Evolutionary conservation across 64 coral and sea anemone genomes (phyloP), one percentile per base, ranked within the genome.

Genomic region (Stichodactyla helianthus): DNA sequence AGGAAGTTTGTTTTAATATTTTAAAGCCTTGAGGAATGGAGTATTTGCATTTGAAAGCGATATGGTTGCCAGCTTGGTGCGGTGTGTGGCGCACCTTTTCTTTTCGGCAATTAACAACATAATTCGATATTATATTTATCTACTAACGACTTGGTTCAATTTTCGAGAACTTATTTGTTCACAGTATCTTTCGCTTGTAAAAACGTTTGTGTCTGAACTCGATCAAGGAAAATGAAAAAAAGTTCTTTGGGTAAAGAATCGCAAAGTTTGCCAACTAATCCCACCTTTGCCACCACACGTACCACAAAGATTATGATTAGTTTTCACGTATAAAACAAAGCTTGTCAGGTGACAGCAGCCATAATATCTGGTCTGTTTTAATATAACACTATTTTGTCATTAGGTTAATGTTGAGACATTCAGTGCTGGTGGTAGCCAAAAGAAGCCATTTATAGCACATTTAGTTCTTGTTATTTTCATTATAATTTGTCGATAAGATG

Each of bases 11-110:
- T 10, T 74, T 74, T 74, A 74, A 74, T 74, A 74, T 74, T 74
- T 74, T 23, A 74, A 74, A 74, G 26, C 68, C 5, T 74, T 9
- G 25, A 74, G 10, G 10, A 26, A 13, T 8, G n/a, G 23, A 74
- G 25, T 23, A 74, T 74, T 74, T 74, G 68, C 68, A 74, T 74
- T 74, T 74, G 25, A 74, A 74, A 74, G 68, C 68, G 27, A 74
- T 74, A 27, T 31, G 68, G 68, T 74, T 23, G 26, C 68, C 68
- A 74, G 23, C 68, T 74, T 74, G 68, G 31, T 74, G 68, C 68
- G 68, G 68, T 74, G 26, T 12, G 7, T 27, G 22, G 12, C 68
- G 27, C 22, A n/a, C 27, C 27, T 65, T n/a, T 26, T 31, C 27
- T 1, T 9, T 74, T 31, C 10, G n/a, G 10, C 1, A 23, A 31